Percentiles rank a stretch among this genome's conserved stretches.
Conservation (phyloP, 2,888 invertebrate genomes). For the Tetheella fluctuosa region DNA sequence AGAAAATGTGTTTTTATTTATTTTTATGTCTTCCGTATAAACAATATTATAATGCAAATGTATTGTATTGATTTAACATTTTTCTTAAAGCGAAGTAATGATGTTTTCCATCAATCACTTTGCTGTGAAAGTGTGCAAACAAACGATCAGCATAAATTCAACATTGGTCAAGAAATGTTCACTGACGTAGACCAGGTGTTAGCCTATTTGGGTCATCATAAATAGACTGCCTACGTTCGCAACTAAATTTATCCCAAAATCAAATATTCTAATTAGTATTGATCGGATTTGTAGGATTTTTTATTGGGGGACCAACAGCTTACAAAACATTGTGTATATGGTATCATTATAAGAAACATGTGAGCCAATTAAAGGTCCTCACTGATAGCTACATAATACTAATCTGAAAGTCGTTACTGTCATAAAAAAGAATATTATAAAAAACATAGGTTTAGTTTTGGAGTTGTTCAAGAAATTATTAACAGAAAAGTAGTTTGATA, state of each 20-base stretch:
- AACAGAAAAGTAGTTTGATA: too few relatives aligned
- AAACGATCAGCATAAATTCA: neutral
- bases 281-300: neutral
- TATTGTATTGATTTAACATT: neutral
- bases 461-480: too few relatives aligned
- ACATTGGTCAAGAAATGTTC: neutral
- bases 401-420: too few relatives aligned
- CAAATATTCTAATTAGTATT: neutral
- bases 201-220: neutral
- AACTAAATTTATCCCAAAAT: neutral
- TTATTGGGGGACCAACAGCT: too few relatives aligned
- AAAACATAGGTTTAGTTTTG: too few relatives aligned
- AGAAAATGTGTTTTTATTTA: neutral
- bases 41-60: neutral
- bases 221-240: neutral
- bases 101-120: neutral
- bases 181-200: neutral
- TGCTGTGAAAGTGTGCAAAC: neutral
- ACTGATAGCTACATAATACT: too few relatives aligned
- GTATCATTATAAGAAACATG: too few relatives aligned
- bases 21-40: slow-evolving; percentile 1
- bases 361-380: too few relatives aligned
- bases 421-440: too few relatives aligned
- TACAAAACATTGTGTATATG: too few relatives aligned
- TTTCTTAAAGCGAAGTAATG: neutral